Evolutionary conservation across 2,113 vertebrate genomes (phyloP).

Genomic region (Puma concolor): DNA sequence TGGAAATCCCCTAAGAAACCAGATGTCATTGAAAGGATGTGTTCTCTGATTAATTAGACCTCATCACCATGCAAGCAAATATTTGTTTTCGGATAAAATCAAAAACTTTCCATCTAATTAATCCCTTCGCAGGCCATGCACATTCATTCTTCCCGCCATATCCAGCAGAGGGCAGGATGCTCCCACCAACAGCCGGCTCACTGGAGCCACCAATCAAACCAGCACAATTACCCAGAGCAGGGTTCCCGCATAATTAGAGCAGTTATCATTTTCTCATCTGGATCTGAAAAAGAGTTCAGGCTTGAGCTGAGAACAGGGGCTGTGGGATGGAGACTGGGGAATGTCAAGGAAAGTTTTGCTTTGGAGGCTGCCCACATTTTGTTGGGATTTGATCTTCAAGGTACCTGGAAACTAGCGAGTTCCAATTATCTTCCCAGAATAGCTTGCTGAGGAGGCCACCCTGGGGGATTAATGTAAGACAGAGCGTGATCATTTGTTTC

Average conservation of each 20-base stretch:
- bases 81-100: conserved; percentile 52
- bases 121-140: background rate
- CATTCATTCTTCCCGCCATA: background rate
- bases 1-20: conserved; percentile 26
- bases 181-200: background rate
- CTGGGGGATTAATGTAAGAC: background rate
- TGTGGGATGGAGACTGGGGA: background rate
- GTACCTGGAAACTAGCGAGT: conserved; percentile 13
- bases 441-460: background rate
- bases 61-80: conserved; percentile 33
- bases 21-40: background rate
- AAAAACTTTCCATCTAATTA: conserved; percentile 3
- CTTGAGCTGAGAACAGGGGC: background rate
- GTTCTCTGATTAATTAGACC: conserved; percentile 20
- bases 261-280: background rate
- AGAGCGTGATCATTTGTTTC: background rate
- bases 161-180: conserved; percentile 74
- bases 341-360: background rate
- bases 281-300: background rate
- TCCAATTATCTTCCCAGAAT: background rate
- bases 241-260: background rate
- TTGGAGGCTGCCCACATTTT: background rate
- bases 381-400: conserved; percentile 30
- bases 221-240: background rate
- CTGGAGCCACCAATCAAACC: background rate